Percentiles rank a stretch among this genome's conserved stretches.
phyloP scores from a whole-genome alignment of 2,113 vertebrate species.

The Vicugna pacos region DNA sequence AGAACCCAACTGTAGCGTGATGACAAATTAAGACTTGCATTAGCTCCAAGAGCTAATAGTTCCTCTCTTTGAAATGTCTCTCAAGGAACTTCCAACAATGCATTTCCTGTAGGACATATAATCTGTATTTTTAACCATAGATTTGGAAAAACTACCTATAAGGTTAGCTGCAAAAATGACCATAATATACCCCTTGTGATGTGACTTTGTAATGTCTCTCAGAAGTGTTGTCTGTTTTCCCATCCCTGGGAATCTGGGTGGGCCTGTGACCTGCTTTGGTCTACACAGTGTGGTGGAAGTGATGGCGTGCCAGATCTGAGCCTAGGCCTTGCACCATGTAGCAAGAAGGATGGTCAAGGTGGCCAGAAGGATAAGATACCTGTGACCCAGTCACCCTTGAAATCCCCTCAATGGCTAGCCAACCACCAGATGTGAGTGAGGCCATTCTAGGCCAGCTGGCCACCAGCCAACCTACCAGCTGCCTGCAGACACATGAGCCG shows the following conservation, averaged over 20 bases:
- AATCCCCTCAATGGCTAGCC: not conserved
- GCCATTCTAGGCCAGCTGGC: not conserved
- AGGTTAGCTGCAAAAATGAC: not conserved
- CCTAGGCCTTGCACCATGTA: not conserved
- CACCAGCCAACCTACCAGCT: not conserved
- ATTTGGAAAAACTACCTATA: not conserved
- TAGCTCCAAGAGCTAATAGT: not conserved
- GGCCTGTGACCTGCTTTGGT: not conserved
- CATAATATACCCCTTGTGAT: not conserved
- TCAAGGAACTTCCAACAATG: not conserved
- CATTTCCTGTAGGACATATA: not conserved
- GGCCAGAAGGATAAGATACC: not conserved
- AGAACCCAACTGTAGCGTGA: not conserved
- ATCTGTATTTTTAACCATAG: not conserved
- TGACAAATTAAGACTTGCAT: slow-evolving; percentile 42
- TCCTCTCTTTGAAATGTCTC: slow-evolving; percentile 8
- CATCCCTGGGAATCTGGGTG: not conserved
- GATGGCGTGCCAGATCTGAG: not conserved
- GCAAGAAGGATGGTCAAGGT: not conserved
- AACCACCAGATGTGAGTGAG: not conserved
- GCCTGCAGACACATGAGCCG: not conserved
- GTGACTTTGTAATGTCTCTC: not conserved
- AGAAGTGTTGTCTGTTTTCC: not conserved
- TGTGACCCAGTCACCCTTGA: not conserved
- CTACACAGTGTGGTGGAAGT: not conserved